phyloP scores from a whole-genome alignment of 2,797 vertebrate genomes.

The Brachyalestes nurse region DNA sequence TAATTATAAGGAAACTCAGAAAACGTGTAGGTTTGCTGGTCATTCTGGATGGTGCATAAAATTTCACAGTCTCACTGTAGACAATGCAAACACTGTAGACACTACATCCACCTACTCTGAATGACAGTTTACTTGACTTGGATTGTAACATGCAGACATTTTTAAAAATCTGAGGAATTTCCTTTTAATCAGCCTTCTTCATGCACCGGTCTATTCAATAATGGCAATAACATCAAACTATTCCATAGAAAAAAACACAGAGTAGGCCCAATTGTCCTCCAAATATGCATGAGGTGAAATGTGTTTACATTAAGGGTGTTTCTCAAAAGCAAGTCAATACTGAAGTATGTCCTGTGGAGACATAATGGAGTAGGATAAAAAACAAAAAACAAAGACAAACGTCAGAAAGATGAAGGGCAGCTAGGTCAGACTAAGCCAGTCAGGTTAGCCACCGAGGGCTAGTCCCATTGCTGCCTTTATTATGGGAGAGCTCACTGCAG shows the following conservation, averaged over 20 bases:
- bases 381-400: constrained; percentile 21
- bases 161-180: too few species aligned
- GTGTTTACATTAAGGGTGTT: not conserved
- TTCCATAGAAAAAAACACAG: too few species aligned
- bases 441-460: constrained; percentile 41
- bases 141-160: too few species aligned
- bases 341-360: not conserved
- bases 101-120: too few species aligned
- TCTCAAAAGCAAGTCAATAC: not conserved
- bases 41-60: too few species aligned
- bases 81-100: too few species aligned
- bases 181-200: too few species aligned
- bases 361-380: not conserved
- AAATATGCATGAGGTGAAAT: not conserved
- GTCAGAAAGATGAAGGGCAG: not conserved
- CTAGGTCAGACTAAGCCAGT: constrained; percentile 10
- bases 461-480: constrained; percentile 57
- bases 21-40: too few species aligned
- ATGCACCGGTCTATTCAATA: not conserved
- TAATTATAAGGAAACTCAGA: too few species aligned
- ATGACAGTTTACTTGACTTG: too few species aligned
- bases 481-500: constrained; percentile 58
- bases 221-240: not conserved
- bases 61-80: too few species aligned
- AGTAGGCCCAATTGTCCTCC: not conserved